These are phyloP conservation scores for Malurus cyaneus DNA, from an alignment of 2,113 vertebrate genomes.

Conservation along the genomic window DNA sequence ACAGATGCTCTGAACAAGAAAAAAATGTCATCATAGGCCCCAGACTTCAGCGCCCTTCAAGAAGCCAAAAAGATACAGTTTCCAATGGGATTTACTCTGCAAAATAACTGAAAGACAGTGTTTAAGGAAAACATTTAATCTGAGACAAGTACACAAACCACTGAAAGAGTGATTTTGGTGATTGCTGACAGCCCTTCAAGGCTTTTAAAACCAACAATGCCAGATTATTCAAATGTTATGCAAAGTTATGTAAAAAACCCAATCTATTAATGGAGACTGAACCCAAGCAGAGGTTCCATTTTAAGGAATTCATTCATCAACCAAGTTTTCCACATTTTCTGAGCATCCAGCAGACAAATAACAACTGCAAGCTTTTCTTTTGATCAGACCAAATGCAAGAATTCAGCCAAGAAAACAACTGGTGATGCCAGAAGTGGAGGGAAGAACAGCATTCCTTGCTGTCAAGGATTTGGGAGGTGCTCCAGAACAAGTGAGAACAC, in stretches of 20 bases:
- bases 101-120: neutral
- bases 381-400: neutral
- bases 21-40: neutral
- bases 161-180: neutral
- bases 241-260: neutral
- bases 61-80: neutral
- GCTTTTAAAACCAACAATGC: neutral
- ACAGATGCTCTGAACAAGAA: neutral
- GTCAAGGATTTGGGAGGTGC: neutral
- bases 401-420: neutral
- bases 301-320: neutral
- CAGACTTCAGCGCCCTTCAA: neutral
- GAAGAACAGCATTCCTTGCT: neutral
- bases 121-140: neutral
- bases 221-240: neutral
- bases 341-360: neutral
- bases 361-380: neutral
- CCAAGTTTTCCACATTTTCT: neutral
- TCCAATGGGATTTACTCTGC: neutral
- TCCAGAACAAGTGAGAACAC: neutral
- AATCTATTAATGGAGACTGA: neutral
- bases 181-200: neutral
- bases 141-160: neutral
- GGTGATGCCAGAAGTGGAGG: neutral
- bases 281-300: neutral